phyloP scores from a whole-genome alignment of 2,797 vertebrate species.

The Myripristis murdjan region DNA sequence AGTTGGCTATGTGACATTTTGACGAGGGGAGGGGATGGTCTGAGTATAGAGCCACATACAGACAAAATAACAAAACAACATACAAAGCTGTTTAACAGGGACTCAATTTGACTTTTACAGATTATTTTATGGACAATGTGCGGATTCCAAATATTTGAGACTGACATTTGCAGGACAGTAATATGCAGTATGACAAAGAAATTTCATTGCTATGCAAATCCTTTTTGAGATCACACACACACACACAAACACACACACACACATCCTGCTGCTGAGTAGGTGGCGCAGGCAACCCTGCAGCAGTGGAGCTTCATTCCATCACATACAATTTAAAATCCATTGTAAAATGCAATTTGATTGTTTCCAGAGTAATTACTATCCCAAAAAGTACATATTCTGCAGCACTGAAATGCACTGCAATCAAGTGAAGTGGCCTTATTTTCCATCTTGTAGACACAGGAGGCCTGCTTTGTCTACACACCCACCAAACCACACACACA shows the following conservation, averaged over 20 bases:
- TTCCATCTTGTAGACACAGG: not conserved
- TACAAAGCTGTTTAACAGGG: conserved; percentile 24
- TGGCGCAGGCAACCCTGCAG: conserved; percentile 42
- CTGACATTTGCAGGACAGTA: conserved; percentile 32
- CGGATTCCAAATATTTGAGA: conserved; percentile 23
- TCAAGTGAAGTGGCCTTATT: conserved; percentile 2
- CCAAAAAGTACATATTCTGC: conserved; percentile 17
- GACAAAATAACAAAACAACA: conserved; percentile 26
- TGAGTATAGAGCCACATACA: not conserved
- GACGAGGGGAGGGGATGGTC: conserved; percentile 26
- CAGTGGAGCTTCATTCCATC: conserved; percentile 29
- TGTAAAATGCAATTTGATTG: conserved; percentile 46
- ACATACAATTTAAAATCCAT: conserved; percentile 48
- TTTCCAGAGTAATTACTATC: conserved; percentile 49
- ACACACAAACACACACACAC: conserved; percentile 37
- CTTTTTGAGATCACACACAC: conserved; percentile 22
- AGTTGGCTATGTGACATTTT: conserved; percentile 51
- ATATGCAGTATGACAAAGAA: conserved; percentile 28
- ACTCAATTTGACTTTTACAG: conserved; percentile 16
- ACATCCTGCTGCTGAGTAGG: conserved; percentile 57
- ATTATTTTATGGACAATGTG: conserved; percentile 37
- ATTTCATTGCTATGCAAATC: conserved; percentile 67
- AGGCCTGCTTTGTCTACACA: conserved; percentile 27
- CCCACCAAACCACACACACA: conserved; percentile 8
- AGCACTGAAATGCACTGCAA: conserved; percentile 11